Evolutionary conservation across 2,797 vertebrate species (phyloP), one percentile per base, ranked within the genome.

Genomic region (Antennarius maculatus): DNA sequence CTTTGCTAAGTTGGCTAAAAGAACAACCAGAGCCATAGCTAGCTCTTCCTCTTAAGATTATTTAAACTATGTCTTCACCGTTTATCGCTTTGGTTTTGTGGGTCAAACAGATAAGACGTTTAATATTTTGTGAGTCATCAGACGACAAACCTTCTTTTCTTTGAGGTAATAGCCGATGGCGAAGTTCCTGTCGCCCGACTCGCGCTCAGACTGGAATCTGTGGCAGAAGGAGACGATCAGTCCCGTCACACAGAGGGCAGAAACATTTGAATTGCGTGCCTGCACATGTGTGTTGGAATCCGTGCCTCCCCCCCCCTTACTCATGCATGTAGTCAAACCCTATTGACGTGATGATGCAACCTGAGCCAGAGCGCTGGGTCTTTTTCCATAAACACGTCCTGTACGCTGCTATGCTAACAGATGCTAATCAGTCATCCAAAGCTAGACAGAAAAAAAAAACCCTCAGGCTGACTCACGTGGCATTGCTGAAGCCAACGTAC

Each of bases 151-250:
- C 96, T 99, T 99, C 91, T 99, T 99, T 82, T 99, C 97, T 84
- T 99, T 99, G 77, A 99, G 91, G 83, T 99, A 99, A 88, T 99
- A 99, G 79, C 97, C 97, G 3, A 99, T 99, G 69, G 97, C 97
- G 85, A 99, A 99, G 92, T 99, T 99, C 80, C 97, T 92, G 82
- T 99, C 97, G 68, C 97, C 97, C 51, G 96, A 97, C 91, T 98
- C 94, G 73, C 97, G 95, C 92, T 99, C 96, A 0, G 97, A 98
- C 88, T 99, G 97, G 93, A 99, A 99, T 83, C 97, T 98, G 85
- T 42, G 67, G 82, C 73, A 80, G 42, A 83, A 61, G 82, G 10
- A 79, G 13, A 47, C 84, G 16, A 76, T 15, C 16, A 41, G 17
- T 42, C 27, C 42, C 43, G 41, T 86, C 68, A 80, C 53, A 68